Evolutionary conservation across 2,888 invertebrate species (phyloP), one percentile per base, ranked within the genome.

Genomic region (Cheilosia grossa): DNA sequence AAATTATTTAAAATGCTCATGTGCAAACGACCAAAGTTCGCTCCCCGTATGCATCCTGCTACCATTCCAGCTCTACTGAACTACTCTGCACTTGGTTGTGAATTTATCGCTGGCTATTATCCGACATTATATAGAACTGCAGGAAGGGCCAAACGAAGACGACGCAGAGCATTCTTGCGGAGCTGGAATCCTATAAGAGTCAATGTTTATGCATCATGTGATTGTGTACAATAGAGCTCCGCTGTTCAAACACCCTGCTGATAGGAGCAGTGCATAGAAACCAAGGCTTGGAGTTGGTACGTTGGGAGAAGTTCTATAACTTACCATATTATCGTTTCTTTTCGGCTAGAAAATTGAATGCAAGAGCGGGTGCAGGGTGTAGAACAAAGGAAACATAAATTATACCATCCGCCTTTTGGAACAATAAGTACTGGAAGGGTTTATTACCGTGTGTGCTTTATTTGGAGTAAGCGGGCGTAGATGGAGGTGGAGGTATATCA

Each of bases 21-120:
- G 27, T 74, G 49, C 47, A 75, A 58, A 66, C 51, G 40, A 9
- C 15, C 56, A 44, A 59, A 24, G 27, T 27, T 3, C 21, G 13
- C 5, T 15, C 9, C 9, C 24, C 24, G 19, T 19, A 17, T 7
- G 9, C 17, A 49, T 63, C 33, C 24, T 27, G 30, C 15, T 49
- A n/a, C 19, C 40, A 51, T 10, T 47, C 24, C 69, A 61, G 69
- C 27, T 64, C 17, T 40, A 27, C 27, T 27, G 37, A 49, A 73
- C 78, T 77, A 54, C 61, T 58, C n/a, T 58, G 64, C 63, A 79
- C 63, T 74, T 69, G 37, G 58, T 74, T 74, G 69, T 44, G 75
- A 83, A 83, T 83, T 83, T 83, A 83, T 83, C 47, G 83, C 30
- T 69, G 30, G 69, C 79, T 75, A 79, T 83, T 83, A 83, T 75